phyloP scores from a whole-genome alignment of 2,797 vertebrate genomes.

The Triplophysa yarkandensis region DNA sequence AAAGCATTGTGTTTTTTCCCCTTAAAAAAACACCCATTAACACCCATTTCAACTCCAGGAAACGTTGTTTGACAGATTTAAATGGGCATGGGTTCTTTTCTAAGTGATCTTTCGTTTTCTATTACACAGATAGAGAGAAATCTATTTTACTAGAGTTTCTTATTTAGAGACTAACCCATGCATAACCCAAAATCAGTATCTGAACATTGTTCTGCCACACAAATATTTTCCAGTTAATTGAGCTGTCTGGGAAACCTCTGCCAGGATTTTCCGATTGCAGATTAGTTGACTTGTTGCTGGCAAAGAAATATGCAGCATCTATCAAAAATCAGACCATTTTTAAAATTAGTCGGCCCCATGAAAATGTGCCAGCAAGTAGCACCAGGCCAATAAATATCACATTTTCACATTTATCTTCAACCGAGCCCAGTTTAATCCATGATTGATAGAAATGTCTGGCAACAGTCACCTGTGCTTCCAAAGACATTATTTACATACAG shows the following conservation, averaged over 20 bases:
- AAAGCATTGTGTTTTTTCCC: neutral
- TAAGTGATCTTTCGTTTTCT: neutral
- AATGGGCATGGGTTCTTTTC: conserved; percentile 2
- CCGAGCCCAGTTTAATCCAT: conserved; percentile 50
- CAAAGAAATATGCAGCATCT: neutral
- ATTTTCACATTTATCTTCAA: conserved; percentile 58
- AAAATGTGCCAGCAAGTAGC: conserved; percentile 44
- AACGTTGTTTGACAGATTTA: neutral
- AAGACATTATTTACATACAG: conserved; percentile 20
- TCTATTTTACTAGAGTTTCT: neutral
- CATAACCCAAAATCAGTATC: neutral
- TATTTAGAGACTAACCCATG: neutral
- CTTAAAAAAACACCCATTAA: too few relatives aligned
- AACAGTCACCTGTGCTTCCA: conserved; percentile 19
- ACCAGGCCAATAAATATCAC: conserved; percentile 56
- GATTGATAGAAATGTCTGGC: neutral
- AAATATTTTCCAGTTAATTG: conserved; percentile 16
- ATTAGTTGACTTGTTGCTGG: conserved; percentile 7
- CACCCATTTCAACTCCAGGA: neutral
- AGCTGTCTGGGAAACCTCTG: conserved; percentile 15
- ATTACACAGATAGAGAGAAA: neutral
- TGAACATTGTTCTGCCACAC: neutral
- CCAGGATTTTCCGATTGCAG: conserved; percentile 14
- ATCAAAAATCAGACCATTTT: neutral
- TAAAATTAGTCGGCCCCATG: conserved; percentile 42